Conservation (phyloP, 2,888 invertebrate species). For the Xestia ashworthii region DNA sequence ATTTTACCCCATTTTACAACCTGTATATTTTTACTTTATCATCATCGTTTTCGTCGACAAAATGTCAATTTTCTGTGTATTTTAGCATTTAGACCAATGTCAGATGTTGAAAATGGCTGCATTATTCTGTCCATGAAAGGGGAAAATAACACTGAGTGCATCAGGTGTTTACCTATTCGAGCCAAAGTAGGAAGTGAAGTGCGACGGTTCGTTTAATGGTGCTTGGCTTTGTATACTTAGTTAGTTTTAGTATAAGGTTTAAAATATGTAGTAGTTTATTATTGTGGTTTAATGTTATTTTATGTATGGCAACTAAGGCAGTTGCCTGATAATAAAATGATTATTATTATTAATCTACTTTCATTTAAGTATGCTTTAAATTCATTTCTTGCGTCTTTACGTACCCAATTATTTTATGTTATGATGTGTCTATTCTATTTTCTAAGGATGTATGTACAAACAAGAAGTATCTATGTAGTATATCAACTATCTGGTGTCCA, state of each 20-base stretch:
- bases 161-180: constrained; percentile 45
- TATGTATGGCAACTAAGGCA: no score
- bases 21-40: neutral
- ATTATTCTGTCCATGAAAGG: neutral
- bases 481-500: no score
- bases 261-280: no score
- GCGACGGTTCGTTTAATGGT: constrained; percentile 30
- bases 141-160: constrained; percentile 31
- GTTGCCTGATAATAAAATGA: no score
- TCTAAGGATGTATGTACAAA: neutral
- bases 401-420: neutral
- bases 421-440: neutral
- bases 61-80: neutral
- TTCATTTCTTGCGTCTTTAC: neutral
- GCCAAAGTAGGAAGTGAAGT: constrained; percentile 38
- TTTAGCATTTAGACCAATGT: neutral
- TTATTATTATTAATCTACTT: constrained; percentile 6
- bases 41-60: neutral
- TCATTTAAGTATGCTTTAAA: constrained; percentile 10
- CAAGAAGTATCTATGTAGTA: no score
- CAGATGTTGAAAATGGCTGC: neutral
- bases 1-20: neutral
- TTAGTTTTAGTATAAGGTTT: no score
- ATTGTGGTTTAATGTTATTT: no score
- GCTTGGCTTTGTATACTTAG: no score